phyloP scores from a whole-genome alignment of 2,797 vertebrate species.

The Pelodytes ibericus region DNA sequence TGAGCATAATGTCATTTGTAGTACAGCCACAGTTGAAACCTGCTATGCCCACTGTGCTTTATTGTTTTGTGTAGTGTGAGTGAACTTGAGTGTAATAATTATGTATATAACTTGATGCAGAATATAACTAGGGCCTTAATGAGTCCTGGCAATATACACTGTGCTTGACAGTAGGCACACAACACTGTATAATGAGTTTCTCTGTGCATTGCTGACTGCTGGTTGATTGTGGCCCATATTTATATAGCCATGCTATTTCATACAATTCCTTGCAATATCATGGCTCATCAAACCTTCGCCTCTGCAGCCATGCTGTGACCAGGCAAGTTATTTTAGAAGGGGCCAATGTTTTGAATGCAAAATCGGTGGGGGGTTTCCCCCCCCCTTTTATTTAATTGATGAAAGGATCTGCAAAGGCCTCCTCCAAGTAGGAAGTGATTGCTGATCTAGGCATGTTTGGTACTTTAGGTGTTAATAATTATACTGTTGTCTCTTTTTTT shows the following conservation, averaged over 20 bases:
- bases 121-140: background rate
- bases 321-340: conserved; percentile 2
- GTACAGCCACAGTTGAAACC: too few species aligned
- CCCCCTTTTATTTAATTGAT: conserved; percentile 10
- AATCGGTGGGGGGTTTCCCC: too few species aligned
- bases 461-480: conserved; percentile 45
- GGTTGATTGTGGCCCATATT: background rate
- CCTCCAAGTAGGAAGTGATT: background rate
- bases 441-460: conserved; percentile 6
- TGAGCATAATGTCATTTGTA: too few species aligned
- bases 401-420: background rate
- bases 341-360: conserved; percentile 29
- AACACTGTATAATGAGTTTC: conserved; percentile 2
- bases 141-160: background rate
- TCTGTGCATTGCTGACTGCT: conserved; percentile 17
- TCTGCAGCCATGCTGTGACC: background rate
- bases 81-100: background rate
- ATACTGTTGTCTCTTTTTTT: conserved; percentile 4
- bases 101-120: conserved; percentile 8
- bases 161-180: background rate
- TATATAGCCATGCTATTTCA: background rate
- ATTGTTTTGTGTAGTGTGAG: background rate
- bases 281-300: background rate
- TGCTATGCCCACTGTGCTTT: too few species aligned
- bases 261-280: background rate